A percentile compares a stretch with the other conserved stretches of the same genome.
These are phyloP conservation scores for Neomorphus geoffroyi DNA, from an alignment of 2,797 vertebrate species.

Conservation along the genomic window DNA sequence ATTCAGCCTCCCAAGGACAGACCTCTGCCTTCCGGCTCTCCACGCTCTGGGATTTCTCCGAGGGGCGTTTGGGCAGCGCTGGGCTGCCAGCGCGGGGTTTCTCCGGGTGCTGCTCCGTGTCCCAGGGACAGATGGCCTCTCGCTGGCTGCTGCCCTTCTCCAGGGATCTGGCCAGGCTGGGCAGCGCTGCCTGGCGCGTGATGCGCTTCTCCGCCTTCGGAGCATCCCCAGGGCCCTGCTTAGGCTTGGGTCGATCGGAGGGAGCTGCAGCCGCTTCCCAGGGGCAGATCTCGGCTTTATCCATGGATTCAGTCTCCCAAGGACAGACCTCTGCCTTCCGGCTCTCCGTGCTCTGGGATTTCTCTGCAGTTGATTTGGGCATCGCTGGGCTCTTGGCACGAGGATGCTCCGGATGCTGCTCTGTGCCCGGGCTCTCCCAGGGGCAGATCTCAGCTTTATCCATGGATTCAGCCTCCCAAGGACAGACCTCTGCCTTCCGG, in stretches of 20 bases:
- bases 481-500: conserved; percentile 55
- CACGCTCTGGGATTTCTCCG: conserved; percentile 13
- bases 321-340: too few relatives aligned
- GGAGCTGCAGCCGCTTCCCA: neutral
- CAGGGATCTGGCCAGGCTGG: neutral
- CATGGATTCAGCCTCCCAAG: conserved; percentile 36
- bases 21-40: conserved; percentile 6
- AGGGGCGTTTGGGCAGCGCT: neutral
- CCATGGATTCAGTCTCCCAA: too few relatives aligned
- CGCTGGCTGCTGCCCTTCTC: conserved; percentile 9
- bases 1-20: neutral
- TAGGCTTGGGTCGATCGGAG: neutral
- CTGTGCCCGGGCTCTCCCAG: too few relatives aligned
- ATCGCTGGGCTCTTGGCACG: too few relatives aligned
- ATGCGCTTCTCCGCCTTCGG: neutral
- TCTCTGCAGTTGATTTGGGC: too few relatives aligned
- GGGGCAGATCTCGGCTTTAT: too few relatives aligned
- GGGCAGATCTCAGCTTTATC: conserved; percentile 70
- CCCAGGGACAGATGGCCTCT: conserved; percentile 38
- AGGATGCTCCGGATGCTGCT: too few relatives aligned
- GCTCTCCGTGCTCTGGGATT: too few relatives aligned
- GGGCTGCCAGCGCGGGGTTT: neutral
- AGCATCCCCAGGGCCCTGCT: neutral
- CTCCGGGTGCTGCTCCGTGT: neutral
- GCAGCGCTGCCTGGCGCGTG: neutral